Conservation (phyloP, 2,888 invertebrate species). For the Lucinisca nassula region DNA sequence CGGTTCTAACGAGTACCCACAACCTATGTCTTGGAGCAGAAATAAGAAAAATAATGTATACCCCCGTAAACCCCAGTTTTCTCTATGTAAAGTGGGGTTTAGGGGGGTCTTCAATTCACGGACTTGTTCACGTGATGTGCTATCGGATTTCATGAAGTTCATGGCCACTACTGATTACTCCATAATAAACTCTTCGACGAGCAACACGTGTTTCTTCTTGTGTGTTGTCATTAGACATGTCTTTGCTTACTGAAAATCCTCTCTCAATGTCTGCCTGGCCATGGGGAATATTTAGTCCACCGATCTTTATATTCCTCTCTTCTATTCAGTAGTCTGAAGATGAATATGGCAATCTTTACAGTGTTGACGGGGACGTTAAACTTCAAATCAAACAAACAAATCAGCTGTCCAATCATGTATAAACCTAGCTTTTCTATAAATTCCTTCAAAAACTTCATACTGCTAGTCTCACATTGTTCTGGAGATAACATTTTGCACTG, state of each 20-base stretch:
- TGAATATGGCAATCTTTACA: not conserved
- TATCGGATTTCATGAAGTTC: constrained; percentile 1
- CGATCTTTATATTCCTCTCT: constrained; percentile 5
- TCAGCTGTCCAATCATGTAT: not conserved
- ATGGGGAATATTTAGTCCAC: not conserved
- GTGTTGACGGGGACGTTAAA: too few relatives aligned
- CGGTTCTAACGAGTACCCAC: too few relatives aligned
- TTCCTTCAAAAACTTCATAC: not conserved
- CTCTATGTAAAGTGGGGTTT: too few relatives aligned
- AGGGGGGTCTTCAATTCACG: too few relatives aligned
- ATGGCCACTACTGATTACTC: not conserved
- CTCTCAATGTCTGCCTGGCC: constrained; percentile 8
- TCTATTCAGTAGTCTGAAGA: not conserved
- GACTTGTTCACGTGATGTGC: too few relatives aligned
- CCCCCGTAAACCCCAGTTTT: too few relatives aligned
- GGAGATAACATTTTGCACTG: constrained; percentile 14
- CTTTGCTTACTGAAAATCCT: not conserved
- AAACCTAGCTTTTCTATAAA: not conserved
- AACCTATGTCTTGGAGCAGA: too few relatives aligned
- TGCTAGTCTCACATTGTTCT: not conserved
- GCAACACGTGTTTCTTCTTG: not conserved
- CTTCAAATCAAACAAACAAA: too few relatives aligned
- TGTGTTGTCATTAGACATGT: not conserved
- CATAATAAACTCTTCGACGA: not conserved
- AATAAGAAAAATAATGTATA: too few relatives aligned